phyloP scores from a whole-genome alignment of 2,888 invertebrate genomes.

The Thera obeliscata region DNA sequence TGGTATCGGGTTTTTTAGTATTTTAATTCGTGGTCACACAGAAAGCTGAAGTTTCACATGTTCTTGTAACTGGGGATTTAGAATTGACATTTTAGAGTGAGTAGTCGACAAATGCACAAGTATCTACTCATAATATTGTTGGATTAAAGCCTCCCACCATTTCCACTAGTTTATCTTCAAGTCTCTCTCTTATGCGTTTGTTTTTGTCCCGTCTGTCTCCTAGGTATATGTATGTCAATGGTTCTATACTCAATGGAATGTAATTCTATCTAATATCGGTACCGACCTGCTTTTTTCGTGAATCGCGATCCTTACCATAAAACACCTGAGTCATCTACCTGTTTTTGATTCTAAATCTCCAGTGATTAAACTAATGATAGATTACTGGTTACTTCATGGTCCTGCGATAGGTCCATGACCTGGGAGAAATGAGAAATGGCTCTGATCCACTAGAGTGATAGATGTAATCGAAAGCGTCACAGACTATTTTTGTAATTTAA shows the following conservation, averaged over 20 bases:
- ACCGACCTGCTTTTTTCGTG: neutral
- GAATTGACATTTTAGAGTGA: no score
- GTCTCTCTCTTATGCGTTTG: no score
- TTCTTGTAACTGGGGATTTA: neutral
- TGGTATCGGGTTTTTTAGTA: conserved; percentile 4
- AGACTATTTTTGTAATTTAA: no score
- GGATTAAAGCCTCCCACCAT: no score
- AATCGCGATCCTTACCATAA: neutral
- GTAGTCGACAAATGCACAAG: no score
- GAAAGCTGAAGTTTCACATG: neutral
- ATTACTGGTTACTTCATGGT: conserved; percentile 2
- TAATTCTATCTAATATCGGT: neutral
- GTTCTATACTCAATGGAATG: neutral
- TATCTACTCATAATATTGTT: no score
- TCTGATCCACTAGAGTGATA: neutral
- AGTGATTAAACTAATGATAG: conserved; percentile 9
- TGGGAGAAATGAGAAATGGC: neutral
- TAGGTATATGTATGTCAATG: no score
- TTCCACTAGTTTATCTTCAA: no score
- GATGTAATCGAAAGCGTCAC: no score
- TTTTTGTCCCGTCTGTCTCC: no score
- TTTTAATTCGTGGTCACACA: neutral
- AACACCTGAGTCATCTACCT: conserved; percentile 10
- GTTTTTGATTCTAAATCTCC: conserved; percentile 10
- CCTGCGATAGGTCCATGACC: conserved; percentile 1